phyloP scores from a whole-genome alignment of 2,888 invertebrate species.

The Sinhomidia bicolor region DNA sequence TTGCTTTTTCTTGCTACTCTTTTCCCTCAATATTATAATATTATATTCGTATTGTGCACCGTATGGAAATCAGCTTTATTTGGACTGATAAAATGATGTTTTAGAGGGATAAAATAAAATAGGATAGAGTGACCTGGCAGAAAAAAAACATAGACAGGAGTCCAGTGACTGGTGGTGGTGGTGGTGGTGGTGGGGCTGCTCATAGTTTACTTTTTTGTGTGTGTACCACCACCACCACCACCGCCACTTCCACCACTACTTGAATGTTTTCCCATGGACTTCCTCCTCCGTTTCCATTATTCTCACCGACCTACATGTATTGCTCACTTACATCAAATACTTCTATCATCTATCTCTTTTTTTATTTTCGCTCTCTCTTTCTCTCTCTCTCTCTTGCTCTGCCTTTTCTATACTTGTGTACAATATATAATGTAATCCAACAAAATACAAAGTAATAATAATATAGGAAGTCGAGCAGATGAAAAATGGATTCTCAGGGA shows the following conservation, averaged over 20 bases:
- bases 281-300: slow-evolving; percentile 62
- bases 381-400: background rate
- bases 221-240: too few relatives aligned
- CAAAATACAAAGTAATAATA: slow-evolving; percentile 48
- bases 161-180: slow-evolving; percentile 65
- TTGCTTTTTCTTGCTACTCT: too few relatives aligned
- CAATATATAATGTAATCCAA: slow-evolving; percentile 38
- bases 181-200: too few relatives aligned
- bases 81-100: slow-evolving; percentile 72
- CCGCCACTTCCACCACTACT: slow-evolving; percentile 57
- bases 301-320: slow-evolving; percentile 38
- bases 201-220: too few relatives aligned
- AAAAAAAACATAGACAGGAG: slow-evolving; percentile 51
- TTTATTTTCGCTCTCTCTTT: slow-evolving; percentile 1
- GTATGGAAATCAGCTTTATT: slow-evolving; percentile 72
- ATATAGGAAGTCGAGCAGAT: slow-evolving; percentile 73
- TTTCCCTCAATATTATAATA: too few relatives aligned
- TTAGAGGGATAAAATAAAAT: slow-evolving; percentile 70
- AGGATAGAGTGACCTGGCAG: slow-evolving; percentile 72
- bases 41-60: slow-evolving; percentile 6
- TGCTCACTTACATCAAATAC: background rate
- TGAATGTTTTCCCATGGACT: slow-evolving; percentile 66
- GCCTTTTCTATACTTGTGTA: background rate
- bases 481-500: slow-evolving; percentile 80
- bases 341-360: too few relatives aligned